These are phyloP conservation scores for Eclectus roratus DNA, from an alignment of 2,113 vertebrate genomes.

Conservation along the genomic window DNA sequence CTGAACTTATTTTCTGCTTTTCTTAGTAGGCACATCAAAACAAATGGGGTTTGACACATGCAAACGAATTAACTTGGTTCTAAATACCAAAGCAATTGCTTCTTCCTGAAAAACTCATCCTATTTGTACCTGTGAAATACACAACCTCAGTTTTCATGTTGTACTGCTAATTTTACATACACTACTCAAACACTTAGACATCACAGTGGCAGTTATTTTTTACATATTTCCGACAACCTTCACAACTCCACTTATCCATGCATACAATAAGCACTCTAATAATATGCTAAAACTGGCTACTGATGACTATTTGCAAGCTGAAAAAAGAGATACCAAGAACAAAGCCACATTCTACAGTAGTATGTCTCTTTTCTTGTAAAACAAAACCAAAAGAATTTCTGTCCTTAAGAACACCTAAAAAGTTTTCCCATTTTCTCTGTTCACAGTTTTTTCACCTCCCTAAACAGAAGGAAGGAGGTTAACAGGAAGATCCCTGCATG, in stretches of 20 bases:
- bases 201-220: not conserved
- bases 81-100: not conserved
- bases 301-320: not conserved
- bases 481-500: not conserved
- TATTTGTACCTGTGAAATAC: not conserved
- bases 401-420: not conserved
- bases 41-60: not conserved
- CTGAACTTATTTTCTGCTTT: not conserved
- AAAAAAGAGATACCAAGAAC: not conserved
- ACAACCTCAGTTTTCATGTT: not conserved
- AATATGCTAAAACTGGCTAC: not conserved
- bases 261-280: not conserved
- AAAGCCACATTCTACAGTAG: not conserved
- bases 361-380: not conserved
- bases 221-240: not conserved
- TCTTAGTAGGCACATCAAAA: not conserved
- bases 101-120: not conserved
- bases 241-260: not conserved
- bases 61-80: not conserved
- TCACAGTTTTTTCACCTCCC: not conserved
- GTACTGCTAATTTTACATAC: not conserved
- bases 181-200: not conserved
- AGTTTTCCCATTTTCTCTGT: not conserved
- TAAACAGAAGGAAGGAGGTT: not conserved
- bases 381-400: not conserved